Conservation (phyloP, 2,113 vertebrate genomes). For the Oryzias curvinotus region DNA sequence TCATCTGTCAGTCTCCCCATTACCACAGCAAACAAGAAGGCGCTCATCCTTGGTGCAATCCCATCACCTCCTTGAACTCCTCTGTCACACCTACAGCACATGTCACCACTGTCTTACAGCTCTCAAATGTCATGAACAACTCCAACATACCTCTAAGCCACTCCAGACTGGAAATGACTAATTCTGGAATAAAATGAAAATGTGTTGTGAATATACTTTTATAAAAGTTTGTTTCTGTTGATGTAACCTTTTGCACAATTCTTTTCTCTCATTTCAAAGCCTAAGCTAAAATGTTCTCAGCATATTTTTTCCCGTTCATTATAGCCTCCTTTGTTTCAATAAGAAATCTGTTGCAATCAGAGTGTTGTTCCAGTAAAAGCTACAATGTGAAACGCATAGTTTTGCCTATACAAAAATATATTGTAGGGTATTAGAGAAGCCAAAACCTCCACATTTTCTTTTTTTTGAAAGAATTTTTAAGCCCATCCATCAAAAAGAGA, state of each 20-base stretch:
- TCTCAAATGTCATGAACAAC: too few species aligned
- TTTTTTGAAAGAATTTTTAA: conserved; percentile 31
- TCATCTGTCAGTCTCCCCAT: too few species aligned
- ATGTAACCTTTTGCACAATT: background rate
- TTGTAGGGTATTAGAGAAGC: conserved; percentile 60
- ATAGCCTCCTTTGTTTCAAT: background rate
- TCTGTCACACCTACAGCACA: too few species aligned
- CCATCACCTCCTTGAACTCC: too few species aligned
- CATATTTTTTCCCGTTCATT: conserved; percentile 26
- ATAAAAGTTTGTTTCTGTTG: too few species aligned
- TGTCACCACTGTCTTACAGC: too few species aligned
- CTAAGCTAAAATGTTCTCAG: conserved; percentile 19
- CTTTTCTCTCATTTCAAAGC: background rate
- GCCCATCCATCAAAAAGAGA: conserved; percentile 70
- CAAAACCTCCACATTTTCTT: conserved; percentile 48
- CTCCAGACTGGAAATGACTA: too few species aligned
- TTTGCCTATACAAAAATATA: conserved; percentile 54
- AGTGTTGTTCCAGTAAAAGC: conserved; percentile 64
- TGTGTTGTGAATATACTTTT: too few species aligned
- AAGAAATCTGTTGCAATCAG: conserved; percentile 47
- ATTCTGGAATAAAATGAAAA: too few species aligned
- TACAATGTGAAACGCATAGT: conserved; percentile 55
- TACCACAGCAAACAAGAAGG: too few species aligned
- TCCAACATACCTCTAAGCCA: too few species aligned
- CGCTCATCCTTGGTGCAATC: too few species aligned